A percentile compares a stretch with the other conserved stretches of the same genome.
Evolutionary conservation across 1,140 invertebrate genomes (phyloP).

Genomic region (Zeugodacus cucurbitae): DNA sequence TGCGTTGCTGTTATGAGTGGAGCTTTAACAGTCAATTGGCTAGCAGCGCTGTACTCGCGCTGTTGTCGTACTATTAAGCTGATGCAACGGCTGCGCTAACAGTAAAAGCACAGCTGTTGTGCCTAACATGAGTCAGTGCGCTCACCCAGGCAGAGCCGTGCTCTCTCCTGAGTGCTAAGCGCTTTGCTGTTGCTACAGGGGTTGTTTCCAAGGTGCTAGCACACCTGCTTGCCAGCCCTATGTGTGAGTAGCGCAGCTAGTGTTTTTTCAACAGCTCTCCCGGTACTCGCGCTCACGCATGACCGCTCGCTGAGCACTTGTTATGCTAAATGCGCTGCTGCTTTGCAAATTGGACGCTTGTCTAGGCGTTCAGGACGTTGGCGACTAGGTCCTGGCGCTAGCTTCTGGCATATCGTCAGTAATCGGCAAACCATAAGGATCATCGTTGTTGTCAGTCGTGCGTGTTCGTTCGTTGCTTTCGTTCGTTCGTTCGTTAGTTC

Average conservation of each 20-base stretch:
- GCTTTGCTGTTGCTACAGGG: neutral
- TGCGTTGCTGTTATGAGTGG: neutral
- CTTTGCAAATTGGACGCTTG: slow-evolving; percentile 3
- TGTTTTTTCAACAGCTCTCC: neutral
- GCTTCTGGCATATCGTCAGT: slow-evolving; percentile 43
- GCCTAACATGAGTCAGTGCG: neutral
- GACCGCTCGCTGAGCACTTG: neutral
- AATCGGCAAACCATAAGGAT: slow-evolving; percentile 48
- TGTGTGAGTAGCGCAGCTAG: neutral
- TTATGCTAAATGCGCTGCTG: neutral
- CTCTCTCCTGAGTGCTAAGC: neutral
- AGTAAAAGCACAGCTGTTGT: neutral
- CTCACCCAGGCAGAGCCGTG: neutral
- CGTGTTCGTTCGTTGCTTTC: slow-evolving; percentile 66
- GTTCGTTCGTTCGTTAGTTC: slow-evolving; percentile 52
- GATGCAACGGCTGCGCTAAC: neutral
- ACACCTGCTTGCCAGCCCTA: too few relatives aligned
- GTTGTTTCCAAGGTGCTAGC: neutral
- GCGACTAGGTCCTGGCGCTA: neutral
- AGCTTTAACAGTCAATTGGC: neutral
- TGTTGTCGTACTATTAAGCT: neutral
- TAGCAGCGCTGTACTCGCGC: neutral
- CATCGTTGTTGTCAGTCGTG: slow-evolving; percentile 57
- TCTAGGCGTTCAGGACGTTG: neutral
- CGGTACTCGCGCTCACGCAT: neutral